These are phyloP conservation scores for Alloplasta piceator DNA, from an alignment of 2,888 invertebrate species.

Conservation along the genomic window DNA sequence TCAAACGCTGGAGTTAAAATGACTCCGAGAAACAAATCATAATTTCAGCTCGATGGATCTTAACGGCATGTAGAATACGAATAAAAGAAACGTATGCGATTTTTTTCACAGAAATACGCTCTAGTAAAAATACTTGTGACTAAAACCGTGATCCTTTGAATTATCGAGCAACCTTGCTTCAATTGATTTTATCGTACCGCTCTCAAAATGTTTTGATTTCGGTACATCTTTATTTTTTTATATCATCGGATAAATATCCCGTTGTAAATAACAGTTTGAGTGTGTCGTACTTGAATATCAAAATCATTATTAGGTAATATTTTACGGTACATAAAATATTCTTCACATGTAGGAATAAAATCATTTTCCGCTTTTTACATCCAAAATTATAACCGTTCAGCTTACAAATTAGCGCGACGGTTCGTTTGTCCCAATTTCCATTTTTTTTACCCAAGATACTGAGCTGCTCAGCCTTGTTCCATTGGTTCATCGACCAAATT, in stretches of 20 bases:
- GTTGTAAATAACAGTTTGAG: constrained; percentile 30
- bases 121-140: too few relatives aligned
- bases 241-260: not conserved
- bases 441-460: not conserved
- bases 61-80: too few relatives aligned
- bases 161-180: too few relatives aligned
- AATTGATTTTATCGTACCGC: too few relatives aligned
- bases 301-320: constrained; percentile 36
- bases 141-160: too few relatives aligned
- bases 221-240: too few relatives aligned
- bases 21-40: too few relatives aligned
- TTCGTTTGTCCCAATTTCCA: not conserved
- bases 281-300: constrained; percentile 19
- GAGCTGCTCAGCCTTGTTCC: constrained; percentile 66
- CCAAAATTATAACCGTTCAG: not conserved
- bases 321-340: constrained; percentile 38
- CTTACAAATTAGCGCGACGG: not conserved
- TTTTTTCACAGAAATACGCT: too few relatives aligned
- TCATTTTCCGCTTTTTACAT: not conserved
- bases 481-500: constrained; percentile 78
- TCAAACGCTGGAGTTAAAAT: too few relatives aligned
- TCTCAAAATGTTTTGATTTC: too few relatives aligned
- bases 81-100: too few relatives aligned
- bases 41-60: too few relatives aligned
- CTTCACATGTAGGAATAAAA: constrained; percentile 1